Evolutionary conservation across 2,888 invertebrate species (phyloP), one percentile per base, ranked within the genome.

Genomic region (Pachymerium ferrugineum): DNA sequence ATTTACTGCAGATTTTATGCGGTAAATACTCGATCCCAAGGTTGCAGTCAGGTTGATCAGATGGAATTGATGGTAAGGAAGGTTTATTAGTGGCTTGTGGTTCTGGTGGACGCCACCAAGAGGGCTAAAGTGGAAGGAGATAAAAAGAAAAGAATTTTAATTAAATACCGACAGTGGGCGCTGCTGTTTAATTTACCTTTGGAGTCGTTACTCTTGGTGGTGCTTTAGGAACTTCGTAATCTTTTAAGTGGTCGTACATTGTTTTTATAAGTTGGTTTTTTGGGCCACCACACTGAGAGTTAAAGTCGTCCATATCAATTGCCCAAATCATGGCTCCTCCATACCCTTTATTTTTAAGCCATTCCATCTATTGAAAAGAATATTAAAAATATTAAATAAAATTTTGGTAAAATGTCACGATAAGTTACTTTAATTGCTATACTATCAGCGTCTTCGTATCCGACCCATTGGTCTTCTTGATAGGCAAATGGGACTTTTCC

Each of bases 321-420:
- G 94, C 94, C 94, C 94, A 94, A 19, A 89, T 90, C 94, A 94
- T 94, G 0, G 92, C 93, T 0, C 94, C 94, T 0, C 89, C 89
- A 79, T 91, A 91, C 0, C 93, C 92, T 81, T 90, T 91, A 74
- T 87, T 80, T 80, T 90, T 92, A 78, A 94, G 91, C 85, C 88
- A 94, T 80, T 94, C 89, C 92, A 94, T 92, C 85, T 78, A 35
- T 14, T 25, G 29, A 73, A 67, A 67, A 73, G 5, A 72, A 42
- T 3, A 19, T 1, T 16, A 22, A 12, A 25, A 71, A 16, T 25
- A 31, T 12, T 19, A 31, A 33, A 70, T 6, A 30, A 19, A 35
- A 14, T 14, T 14, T 16, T 62, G n/a, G 14, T 12, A 70, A 70
- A 14, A 28, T 16, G 12, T 10, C 8, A 10, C 10, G 14, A 14